A percentile compares a stretch with the other conserved stretches of the same genome.
Evolutionary conservation across 2,888 invertebrate species (phyloP).

Genomic region (Perizoma flavofasciatum): DNA sequence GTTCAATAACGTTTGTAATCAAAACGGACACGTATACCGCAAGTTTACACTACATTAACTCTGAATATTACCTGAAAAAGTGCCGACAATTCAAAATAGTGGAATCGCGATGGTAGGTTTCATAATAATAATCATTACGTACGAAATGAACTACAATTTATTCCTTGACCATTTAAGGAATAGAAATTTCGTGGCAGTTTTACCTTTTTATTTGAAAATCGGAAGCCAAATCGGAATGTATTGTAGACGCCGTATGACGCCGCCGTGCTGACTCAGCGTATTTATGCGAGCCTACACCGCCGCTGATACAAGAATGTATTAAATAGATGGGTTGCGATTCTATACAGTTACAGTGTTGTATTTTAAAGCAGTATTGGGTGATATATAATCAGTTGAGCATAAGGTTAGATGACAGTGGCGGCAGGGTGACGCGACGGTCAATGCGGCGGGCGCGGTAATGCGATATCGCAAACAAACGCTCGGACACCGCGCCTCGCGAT

Average conservation of each 20-base stretch:
- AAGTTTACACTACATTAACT: conserved; percentile 32
- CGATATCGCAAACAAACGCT: conserved; percentile 81
- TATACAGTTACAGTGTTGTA: conserved; percentile 14
- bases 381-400: conserved; percentile 9
- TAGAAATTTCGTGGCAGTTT: conserved; percentile 69
- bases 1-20: conserved; percentile 6
- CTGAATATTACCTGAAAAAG: conserved; percentile 37
- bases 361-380: conserved; percentile 7
- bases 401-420: conserved; percentile 29
- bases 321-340: conserved; percentile 35
- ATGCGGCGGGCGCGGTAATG: conserved; percentile 61
- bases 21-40: conserved; percentile 16
- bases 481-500: conserved; percentile 81
- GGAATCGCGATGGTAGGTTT: conserved; percentile 39
- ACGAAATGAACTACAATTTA: conserved; percentile 65
- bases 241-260: conserved; percentile 65
- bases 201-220: conserved; percentile 64
- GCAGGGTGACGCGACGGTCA: conserved; percentile 47
- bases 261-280: conserved; percentile 66
- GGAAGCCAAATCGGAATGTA: conserved; percentile 64
- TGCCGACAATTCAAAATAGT: conserved; percentile 51
- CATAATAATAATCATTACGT: conserved; percentile 62
- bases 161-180: conserved; percentile 68
- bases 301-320: conserved; percentile 46
- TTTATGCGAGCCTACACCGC: conserved; percentile 52